These are phyloP conservation scores for Chiloscyllium punctatum DNA, from an alignment of 2,797 vertebrate species.

Conservation along the genomic window DNA sequence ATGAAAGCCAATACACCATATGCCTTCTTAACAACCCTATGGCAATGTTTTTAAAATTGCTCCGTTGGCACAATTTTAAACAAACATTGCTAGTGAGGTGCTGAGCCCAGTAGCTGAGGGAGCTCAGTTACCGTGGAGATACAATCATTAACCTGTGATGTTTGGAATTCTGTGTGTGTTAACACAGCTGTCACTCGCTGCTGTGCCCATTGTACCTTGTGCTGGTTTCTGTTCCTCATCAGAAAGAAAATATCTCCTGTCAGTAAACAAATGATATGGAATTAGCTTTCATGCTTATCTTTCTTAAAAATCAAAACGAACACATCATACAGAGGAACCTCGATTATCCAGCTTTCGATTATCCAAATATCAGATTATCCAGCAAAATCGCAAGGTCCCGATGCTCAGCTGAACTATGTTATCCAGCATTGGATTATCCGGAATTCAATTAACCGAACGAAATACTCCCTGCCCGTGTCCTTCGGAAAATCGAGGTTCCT, in stretches of 20 bases:
- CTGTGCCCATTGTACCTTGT: neutral
- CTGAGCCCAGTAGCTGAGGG: neutral
- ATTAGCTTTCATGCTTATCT: neutral
- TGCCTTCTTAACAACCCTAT: too few relatives aligned
- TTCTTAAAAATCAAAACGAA: neutral
- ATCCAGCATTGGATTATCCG: too few relatives aligned
- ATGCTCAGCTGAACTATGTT: too few relatives aligned
- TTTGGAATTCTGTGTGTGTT: neutral
- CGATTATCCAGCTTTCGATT: too few relatives aligned
- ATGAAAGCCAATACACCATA: too few relatives aligned
- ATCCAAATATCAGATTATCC: too few relatives aligned
- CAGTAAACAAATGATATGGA: neutral
- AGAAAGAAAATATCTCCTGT: neutral
- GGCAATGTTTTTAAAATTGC: too few relatives aligned
- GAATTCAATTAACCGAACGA: too few relatives aligned
- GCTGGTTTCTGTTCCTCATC: neutral
- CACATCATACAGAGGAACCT: too few relatives aligned
- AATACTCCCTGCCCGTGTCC: too few relatives aligned
- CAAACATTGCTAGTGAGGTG: neutral
- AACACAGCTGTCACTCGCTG: neutral
- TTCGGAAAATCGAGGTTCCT: too few relatives aligned
- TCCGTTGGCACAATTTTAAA: neutral
- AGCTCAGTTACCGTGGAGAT: neutral
- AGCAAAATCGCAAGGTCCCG: too few relatives aligned
- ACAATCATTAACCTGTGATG: neutral